Evolutionary conservation across 2,797 vertebrate species (phyloP).

Genomic region (Netta rufina): DNA sequence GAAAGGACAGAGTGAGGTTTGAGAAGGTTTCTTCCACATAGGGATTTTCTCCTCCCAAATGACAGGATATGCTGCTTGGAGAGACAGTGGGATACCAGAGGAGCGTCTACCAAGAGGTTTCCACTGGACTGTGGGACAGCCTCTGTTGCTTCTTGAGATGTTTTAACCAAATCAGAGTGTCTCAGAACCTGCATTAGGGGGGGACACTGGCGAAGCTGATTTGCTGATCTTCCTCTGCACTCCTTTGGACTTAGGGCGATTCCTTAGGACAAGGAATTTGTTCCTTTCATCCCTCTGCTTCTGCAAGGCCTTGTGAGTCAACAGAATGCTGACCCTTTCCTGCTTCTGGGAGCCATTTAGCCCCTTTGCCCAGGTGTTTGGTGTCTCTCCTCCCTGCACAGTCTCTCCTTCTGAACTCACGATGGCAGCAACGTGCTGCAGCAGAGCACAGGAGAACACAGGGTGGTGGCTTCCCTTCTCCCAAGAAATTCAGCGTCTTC

Average conservation of each 20-base stretch:
- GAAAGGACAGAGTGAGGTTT: background rate
- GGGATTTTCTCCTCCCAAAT: background rate
- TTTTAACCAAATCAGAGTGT: background rate
- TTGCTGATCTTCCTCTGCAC: background rate
- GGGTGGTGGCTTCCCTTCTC: background rate
- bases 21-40: background rate
- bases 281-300: background rate
- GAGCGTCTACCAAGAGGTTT: background rate
- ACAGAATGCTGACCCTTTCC: rapidly evolving
- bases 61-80: background rate
- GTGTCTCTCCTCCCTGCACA: background rate
- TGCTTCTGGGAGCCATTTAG: rapidly evolving
- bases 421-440: constrained; percentile 48
- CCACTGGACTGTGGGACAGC: background rate
- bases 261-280: background rate
- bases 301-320: background rate
- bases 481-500: background rate
- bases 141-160: background rate
- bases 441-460: background rate
- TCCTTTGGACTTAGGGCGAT: background rate
- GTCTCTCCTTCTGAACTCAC: background rate
- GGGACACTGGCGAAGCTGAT: background rate
- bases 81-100: background rate
- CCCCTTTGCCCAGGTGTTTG: background rate
- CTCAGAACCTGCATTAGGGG: rapidly evolving